A percentile compares a stretch with the other conserved stretches of the same genome.
These are phyloP conservation scores for Pempheris klunzingeri DNA, from an alignment of 2,797 vertebrate genomes.

Conservation along the genomic window DNA sequence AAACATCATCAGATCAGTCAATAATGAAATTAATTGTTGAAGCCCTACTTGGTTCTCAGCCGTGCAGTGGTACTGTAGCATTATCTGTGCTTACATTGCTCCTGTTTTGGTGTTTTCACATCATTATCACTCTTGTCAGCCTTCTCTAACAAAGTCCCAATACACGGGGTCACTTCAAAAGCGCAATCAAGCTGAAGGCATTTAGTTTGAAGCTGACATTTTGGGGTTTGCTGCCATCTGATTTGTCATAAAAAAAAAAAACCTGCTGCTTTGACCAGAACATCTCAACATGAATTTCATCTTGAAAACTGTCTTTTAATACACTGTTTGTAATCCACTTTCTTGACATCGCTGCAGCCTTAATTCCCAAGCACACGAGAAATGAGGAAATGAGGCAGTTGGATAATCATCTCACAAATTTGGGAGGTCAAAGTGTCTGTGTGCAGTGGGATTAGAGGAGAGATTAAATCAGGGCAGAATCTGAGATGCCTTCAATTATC, in stretches of 20 bases:
- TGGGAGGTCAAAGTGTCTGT: constrained; percentile 32
- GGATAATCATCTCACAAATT: constrained; percentile 38
- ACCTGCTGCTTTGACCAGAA: background rate
- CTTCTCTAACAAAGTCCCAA: background rate
- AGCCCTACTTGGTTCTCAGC: background rate
- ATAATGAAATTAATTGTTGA: background rate
- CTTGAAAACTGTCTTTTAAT: background rate
- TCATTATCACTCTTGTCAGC: background rate
- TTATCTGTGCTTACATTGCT: background rate
- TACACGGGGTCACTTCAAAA: background rate
- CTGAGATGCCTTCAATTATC: constrained; percentile 28
- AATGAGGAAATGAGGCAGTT: constrained; percentile 25
- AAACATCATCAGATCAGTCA: background rate
- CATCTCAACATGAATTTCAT: background rate
- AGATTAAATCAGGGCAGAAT: constrained; percentile 61
- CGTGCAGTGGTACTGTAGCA: background rate
- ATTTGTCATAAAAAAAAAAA: constrained; percentile 1
- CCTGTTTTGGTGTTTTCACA: background rate
- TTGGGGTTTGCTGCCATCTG: background rate
- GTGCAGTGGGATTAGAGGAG: constrained; percentile 49
- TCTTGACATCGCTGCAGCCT: constrained; percentile 14
- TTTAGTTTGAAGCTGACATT: background rate
- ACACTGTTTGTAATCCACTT: constrained; percentile 25
- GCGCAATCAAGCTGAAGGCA: background rate
- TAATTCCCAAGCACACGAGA: constrained; percentile 21